Conservation (phyloP, 1,140 invertebrate genomes). For the Spodoptera litura region DNA sequence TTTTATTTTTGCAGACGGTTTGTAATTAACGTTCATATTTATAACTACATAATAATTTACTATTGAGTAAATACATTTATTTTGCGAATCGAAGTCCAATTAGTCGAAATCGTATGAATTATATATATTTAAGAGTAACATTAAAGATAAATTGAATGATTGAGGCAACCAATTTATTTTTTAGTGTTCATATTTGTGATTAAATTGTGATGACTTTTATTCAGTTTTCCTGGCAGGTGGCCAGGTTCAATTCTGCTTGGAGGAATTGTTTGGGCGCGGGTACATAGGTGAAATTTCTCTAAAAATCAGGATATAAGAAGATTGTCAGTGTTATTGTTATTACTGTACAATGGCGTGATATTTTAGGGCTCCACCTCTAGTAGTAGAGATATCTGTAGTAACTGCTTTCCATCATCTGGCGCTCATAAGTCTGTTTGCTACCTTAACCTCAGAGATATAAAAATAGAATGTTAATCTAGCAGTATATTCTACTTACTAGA, state of each 20-base stretch:
- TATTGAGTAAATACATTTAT: not conserved
- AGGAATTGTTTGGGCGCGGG: constrained; percentile 1
- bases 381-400: too few species aligned
- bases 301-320: too few species aligned
- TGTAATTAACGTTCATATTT: not conserved
- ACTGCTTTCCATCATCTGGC: too few species aligned
- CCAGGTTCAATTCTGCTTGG: constrained; percentile 32
- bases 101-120: not conserved
- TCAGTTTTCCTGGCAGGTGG: not conserved
- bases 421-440: too few species aligned
- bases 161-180: not conserved
- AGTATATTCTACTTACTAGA: too few species aligned
- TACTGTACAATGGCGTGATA: too few species aligned
- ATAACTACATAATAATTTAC: not conserved
- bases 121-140: not conserved
- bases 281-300: constrained; percentile 1
- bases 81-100: not conserved
- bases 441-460: too few species aligned
- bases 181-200: not conserved
- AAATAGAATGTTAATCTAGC: too few species aligned
- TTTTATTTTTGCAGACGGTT: not conserved
- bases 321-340: too few species aligned
- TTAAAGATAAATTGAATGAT: not conserved
- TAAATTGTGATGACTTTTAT: constrained; percentile 19
- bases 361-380: too few species aligned